Evolutionary conservation across 1,140 invertebrate genomes (phyloP), one percentile per base, ranked within the genome.

Genomic region (Ceratoteleas bidentatus): DNA sequence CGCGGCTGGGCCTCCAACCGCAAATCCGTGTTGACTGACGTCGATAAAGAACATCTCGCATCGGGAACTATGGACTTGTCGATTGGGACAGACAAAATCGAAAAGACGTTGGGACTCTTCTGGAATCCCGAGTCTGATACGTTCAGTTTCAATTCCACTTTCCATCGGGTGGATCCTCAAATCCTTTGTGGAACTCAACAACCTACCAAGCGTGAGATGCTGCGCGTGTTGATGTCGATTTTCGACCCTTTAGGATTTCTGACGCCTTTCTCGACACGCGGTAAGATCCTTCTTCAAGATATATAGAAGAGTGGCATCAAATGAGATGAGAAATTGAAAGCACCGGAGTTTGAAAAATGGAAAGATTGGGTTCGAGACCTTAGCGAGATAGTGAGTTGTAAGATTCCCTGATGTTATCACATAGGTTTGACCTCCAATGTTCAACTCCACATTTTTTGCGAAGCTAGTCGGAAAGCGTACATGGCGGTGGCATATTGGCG

Each of bases 311-410:
- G n/a, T 0, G 47, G 74, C 2, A 62, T 84, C 4, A 76, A 75
- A 0, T 91, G 90, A 89, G 89, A 90, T 36, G 79, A 86, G 32
- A 9, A 16, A 11, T 14, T 86, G n/a, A n/a, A 49, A 53, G 56
- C 61, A 0, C 6, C 24, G 5, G 52, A 69, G 32, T 38, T 10
- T 14, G 1, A 10, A 6, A 24, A 45, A 10, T 64, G 45, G 45
- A n/a, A 13, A 11, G 13, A 10, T 10, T 76, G 74, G 40, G 24
- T 65, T 38, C n/a, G 34, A 6, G 65, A 58, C 6, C 52, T 54
- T 36, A 11, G n/a, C 3, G 3, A 7, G 7, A 4, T 47, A 13
- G n/a, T 9, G 4, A 3, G 11, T 7, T 47, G 43, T 13, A n/a
- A 9, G 7, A 47, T 47, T 7, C 43, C 43, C n/a, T n/a, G 43